phyloP scores from a whole-genome alignment of 2,888 invertebrate genomes.

The Ochropleura plecta region DNA sequence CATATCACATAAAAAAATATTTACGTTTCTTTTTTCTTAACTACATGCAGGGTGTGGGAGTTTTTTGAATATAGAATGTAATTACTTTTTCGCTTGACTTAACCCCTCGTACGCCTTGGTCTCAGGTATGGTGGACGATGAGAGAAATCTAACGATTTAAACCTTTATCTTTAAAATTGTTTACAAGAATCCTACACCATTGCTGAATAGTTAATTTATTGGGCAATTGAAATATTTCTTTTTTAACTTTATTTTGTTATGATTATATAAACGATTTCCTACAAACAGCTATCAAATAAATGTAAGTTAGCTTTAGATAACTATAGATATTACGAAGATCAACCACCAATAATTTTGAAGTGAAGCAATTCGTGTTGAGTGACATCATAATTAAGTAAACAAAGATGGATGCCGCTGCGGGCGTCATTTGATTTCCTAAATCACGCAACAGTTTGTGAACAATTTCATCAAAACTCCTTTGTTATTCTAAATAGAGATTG shows the following conservation, averaged over 20 bases:
- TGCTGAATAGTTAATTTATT: not conserved
- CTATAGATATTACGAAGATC: not conserved
- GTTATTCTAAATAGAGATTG: conserved; percentile 16
- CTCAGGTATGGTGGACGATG: not conserved
- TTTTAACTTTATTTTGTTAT: not conserved
- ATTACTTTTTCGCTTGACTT: not conserved
- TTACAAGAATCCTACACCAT: not conserved
- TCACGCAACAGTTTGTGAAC: conserved; percentile 16
- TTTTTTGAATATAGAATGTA: too few species aligned
- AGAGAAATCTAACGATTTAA: not conserved
- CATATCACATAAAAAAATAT: not conserved
- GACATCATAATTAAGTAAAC: conserved; percentile 28
- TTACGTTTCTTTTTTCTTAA: not conserved
- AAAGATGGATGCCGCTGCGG: conserved; percentile 22
- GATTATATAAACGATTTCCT: not conserved
- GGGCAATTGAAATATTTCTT: not conserved
- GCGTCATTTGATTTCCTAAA: conserved; percentile 14
- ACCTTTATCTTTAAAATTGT: not conserved
- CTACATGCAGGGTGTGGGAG: not conserved
- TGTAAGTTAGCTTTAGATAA: not conserved
- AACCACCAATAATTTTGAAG: not conserved
- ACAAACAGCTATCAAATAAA: not conserved
- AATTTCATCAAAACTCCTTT: conserved; percentile 20
- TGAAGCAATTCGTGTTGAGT: conserved; percentile 11
- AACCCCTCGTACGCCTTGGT: not conserved